Base-by-base conservation (phyloP, 2,797 vertebrate genomes). In the Cetoscarus ocellatus region DNA sequence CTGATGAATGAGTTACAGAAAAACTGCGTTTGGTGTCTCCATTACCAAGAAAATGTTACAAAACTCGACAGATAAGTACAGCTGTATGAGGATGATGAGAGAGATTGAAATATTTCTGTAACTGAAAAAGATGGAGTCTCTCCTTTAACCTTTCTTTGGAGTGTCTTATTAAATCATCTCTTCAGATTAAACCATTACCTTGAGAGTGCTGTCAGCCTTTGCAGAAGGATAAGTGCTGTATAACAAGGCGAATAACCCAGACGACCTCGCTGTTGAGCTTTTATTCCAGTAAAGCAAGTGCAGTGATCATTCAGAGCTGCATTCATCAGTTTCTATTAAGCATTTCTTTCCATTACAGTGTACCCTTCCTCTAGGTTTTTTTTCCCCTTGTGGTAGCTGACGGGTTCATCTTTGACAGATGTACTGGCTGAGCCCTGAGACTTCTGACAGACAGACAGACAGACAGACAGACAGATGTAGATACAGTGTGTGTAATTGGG, bases 161-260 rank as follows among this genome's bases (percentile, higher is more conserved):
- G 9, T 39, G 7, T 7, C 38, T 39, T 39, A 27, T 27, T 27
- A 27, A 27, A 27, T 27, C 27, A 27, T 27, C 27, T 27, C 27
- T 27, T 27, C 27, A 27, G 27, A 27, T 27, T 27, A 27, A 27
- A 27, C 27, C 27, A 27, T 27, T 27, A 27, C 27, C 27, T 27
- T 27, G 27, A 27, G 53, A 69, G 44, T 36, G 50, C 68, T 61
- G 70, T 53, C 36, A 27, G 73, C 17, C 64, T 48, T 35, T 59
- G 44, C 43, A 27, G 52, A 35, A 69, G 43, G 45, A 15, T 64
- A 76, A 82, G 50, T 44, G 61, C 54, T 54, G 40, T 77, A 69
- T 82, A 85, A 67, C 44, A 61, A 76, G 48, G 64, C 62, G 71
- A 57, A 72, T 45, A 15, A 11, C 14, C 18, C 59, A n/a, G 59